Base-by-base conservation (phyloP, 2,888 invertebrate genomes). In the Hermaeophaga mercurialis region DNA sequence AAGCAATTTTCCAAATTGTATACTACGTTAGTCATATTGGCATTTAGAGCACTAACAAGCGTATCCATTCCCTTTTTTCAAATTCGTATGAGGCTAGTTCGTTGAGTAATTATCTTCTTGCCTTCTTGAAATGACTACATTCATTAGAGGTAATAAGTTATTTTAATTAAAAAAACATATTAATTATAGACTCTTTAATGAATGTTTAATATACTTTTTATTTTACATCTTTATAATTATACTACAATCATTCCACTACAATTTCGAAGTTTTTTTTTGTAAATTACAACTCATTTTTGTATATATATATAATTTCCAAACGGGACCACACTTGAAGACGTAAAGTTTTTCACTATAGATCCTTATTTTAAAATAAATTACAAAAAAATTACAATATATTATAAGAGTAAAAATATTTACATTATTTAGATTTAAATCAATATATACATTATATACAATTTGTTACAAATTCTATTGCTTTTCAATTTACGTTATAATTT, bases 141-240 rank as follows among this genome's bases (percentile, higher is more conserved):
- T 38, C 41, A 28, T 44, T 45, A 45, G 7, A 6, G 31, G 18
- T 58, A 55, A 61, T 56, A 34, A 46, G 50, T 39, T 39, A 59
- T 53, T 46, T 50, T 33, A 58, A 60, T 58, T 54, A 52, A 58
- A 56, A 56, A 48, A 43, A 50, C 49, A n/a, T 15, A 17, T 58
- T 60, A 53, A 60, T 63, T 59, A 61, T 60, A 54, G 58, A 62
- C 52, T 55, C 54, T 62, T 64, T 62, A 62, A 59, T 58, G 59
- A 63, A 63, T 63, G 64, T 54, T 64, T 60, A 62, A 45, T 65
- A 63, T 61, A 66, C 56, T 62, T 57, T 63, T 61, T 61, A 55
- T 59, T 62, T 66, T 63, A 66, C 66, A 66, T 61, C 58, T 62
- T 60, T 56, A 59, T 59, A 52, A 53, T 22, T 44, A 61, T 62